Conservation (phyloP, 2,888 invertebrate species). For the Cybosia mesomella region DNA sequence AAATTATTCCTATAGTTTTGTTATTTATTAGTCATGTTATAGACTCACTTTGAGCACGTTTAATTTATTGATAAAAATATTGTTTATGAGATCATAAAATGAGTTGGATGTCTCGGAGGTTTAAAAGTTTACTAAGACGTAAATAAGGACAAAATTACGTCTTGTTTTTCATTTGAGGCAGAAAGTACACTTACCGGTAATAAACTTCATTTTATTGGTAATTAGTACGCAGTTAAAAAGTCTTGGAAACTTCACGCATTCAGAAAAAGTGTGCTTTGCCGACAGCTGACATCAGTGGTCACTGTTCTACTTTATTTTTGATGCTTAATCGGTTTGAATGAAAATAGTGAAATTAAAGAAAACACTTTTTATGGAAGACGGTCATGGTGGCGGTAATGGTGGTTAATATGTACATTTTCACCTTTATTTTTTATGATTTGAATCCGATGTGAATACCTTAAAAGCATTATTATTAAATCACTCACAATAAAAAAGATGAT, state of each 20-base stretch:
- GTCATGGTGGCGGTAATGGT: too few species aligned
- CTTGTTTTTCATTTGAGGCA: background rate
- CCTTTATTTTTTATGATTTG: too few species aligned
- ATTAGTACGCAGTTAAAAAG: background rate
- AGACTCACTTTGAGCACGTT: conserved; percentile 5
- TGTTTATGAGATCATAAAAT: conserved; percentile 2
- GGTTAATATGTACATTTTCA: too few species aligned
- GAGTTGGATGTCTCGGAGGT: background rate
- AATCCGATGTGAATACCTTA: too few species aligned
- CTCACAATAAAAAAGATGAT: too few species aligned
- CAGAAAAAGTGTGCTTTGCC: background rate
- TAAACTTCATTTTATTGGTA: background rate
- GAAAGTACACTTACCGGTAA: background rate
- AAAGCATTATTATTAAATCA: too few species aligned
- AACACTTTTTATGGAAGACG: too few species aligned
- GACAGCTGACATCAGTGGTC: background rate
- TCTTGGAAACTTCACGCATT: background rate
- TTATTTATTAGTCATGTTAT: background rate
- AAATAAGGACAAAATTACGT: background rate
- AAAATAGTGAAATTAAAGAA: too few species aligned
- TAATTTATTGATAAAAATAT: conserved; percentile 10
- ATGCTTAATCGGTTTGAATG: too few species aligned
- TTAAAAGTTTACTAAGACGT: conserved; percentile 2
- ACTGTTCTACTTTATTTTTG: background rate
- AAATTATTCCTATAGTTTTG: conserved; percentile 1